These are phyloP conservation scores for Nineta flava DNA, from an alignment of 2,888 invertebrate genomes.

Conservation along the genomic window DNA sequence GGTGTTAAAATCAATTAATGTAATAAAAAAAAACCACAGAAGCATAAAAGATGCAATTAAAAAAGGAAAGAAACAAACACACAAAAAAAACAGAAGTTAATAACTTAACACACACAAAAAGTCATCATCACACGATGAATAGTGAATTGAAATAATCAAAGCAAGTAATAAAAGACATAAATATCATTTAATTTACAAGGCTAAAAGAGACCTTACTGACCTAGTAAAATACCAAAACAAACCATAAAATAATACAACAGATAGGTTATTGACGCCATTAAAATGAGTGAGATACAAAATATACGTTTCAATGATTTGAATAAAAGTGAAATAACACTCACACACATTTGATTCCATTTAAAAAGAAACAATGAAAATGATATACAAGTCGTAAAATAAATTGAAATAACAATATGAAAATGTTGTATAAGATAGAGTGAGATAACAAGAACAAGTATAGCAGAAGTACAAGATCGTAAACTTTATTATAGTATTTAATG, in stretches of 20 bases:
- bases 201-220: constrained; percentile 17
- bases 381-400: not conserved
- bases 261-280: constrained; percentile 12
- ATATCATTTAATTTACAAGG: constrained; percentile 9
- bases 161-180: constrained; percentile 10
- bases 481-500: constrained; percentile 6
- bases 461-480: not conserved
- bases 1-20: too few relatives aligned
- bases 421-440: not conserved
- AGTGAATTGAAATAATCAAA: too few relatives aligned
- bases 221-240: constrained; percentile 21
- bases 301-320: not conserved
- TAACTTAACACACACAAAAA: too few relatives aligned
- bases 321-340: not conserved
- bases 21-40: too few relatives aligned
- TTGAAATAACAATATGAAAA: not conserved
- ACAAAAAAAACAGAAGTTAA: too few relatives aligned
- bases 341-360: not conserved
- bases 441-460: constrained; percentile 2
- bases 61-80: too few relatives aligned
- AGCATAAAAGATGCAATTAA: too few relatives aligned
- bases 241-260: constrained; percentile 20
- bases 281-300: constrained; percentile 8
- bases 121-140: too few relatives aligned
- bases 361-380: constrained; percentile 1